Conservation (phyloP, 2,888 invertebrate genomes). For the Scaptodrosophila latifasciaeformis region DNA sequence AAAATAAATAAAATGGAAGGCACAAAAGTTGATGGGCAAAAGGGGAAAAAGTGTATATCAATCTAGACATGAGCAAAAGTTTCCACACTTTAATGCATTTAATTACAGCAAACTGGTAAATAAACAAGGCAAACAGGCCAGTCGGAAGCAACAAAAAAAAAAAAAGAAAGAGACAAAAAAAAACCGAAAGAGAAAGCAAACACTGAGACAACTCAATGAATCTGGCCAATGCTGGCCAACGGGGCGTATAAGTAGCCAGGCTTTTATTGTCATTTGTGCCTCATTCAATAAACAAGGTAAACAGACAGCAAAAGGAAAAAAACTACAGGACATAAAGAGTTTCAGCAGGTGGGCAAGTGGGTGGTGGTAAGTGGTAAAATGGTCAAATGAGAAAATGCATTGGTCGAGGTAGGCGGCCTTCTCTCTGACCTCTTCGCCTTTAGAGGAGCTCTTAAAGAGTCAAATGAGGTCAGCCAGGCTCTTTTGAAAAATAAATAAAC, state of each 20-base stretch:
- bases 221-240: constrained; percentile 22
- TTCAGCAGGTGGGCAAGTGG: not conserved
- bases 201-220: not conserved
- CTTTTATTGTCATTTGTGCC: constrained; percentile 59
- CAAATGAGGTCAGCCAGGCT: no score
- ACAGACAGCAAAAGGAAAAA: not conserved
- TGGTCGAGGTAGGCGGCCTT: no score
- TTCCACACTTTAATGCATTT: constrained; percentile 40
- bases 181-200: not conserved
- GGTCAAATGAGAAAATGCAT: constrained; percentile 36
- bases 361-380: not conserved
- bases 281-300: constrained; percentile 36
- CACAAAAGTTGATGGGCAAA: no score
- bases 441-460: no score
- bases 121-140: constrained; percentile 26
- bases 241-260: constrained; percentile 58
- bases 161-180: not conserved
- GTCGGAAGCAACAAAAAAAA: constrained; percentile 7
- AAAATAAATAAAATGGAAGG: no score
- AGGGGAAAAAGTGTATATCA: no score
- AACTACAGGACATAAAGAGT: not conserved
- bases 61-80: no score
- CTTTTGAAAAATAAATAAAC: no score
- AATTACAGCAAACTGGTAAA: constrained; percentile 24
- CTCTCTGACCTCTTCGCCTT: no score